A percentile compares a stretch with the other conserved stretches of the same genome.
phyloP scores from a whole-genome alignment of 2,888 invertebrate genomes.

The Mythimna vitellina region DNA sequence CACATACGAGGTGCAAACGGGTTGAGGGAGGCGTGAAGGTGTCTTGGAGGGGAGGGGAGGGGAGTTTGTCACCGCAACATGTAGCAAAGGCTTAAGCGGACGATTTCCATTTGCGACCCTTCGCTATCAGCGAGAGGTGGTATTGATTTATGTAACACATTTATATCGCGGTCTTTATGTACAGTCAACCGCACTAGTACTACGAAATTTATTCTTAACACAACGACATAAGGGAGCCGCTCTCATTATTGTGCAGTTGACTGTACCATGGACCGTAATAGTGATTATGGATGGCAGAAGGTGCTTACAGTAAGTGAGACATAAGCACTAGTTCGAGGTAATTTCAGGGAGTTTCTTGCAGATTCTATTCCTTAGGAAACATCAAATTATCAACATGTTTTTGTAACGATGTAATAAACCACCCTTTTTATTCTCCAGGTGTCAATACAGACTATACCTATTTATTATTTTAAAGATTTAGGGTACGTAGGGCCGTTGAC shows the following conservation, averaged over 20 bases:
- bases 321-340: background rate
- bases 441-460: background rate
- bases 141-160: constrained; percentile 49
- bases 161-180: constrained; percentile 23
- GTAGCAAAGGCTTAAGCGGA: constrained; percentile 52
- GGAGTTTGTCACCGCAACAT: constrained; percentile 50
- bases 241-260: background rate
- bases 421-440: background rate
- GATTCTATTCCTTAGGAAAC: background rate
- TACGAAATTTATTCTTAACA: background rate
- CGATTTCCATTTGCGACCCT: constrained; percentile 56
- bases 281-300: constrained; percentile 3
- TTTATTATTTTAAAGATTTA: background rate
- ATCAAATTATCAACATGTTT: background rate
- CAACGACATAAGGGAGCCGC: background rate
- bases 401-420: background rate
- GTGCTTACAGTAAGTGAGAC: constrained; percentile 10
- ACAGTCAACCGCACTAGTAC: background rate
- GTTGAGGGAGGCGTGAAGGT: background rate
- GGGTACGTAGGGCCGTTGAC: no score
- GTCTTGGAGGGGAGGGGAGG: background rate
- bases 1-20: background rate
- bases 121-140: constrained; percentile 42
- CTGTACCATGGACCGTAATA: background rate
- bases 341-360: constrained; percentile 6